Percentiles rank a stretch among this genome's conserved stretches.
phyloP scores from a whole-genome alignment of 2,113 vertebrate genomes.

The Lichenostomus cassidix region DNA sequence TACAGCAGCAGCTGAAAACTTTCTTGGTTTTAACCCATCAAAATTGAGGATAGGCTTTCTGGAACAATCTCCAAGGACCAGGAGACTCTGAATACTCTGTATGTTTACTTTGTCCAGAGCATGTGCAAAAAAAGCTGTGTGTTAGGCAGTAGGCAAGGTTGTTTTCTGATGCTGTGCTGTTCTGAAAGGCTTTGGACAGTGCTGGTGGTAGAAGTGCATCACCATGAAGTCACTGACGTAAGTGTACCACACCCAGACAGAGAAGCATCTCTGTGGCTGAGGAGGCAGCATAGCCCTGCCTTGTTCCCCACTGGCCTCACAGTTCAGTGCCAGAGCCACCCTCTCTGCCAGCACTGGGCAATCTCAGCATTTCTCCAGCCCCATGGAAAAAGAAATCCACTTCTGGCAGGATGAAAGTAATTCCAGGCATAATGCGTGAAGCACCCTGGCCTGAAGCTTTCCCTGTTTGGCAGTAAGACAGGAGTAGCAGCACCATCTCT shows the following conservation, averaged over 20 bases:
- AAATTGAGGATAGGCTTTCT: background rate
- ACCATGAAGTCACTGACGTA: background rate
- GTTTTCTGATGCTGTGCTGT: background rate
- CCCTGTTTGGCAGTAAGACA: background rate
- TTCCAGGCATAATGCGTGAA: background rate
- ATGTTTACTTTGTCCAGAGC: background rate
- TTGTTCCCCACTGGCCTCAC: background rate
- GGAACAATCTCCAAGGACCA: background rate
- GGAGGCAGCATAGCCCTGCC: background rate
- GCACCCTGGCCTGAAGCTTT: background rate
- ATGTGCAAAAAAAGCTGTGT: background rate
- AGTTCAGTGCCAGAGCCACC: rapidly evolving
- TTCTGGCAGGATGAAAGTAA: background rate
- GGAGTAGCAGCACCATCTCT: background rate
- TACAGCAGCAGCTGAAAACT: background rate
- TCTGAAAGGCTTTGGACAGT: background rate
- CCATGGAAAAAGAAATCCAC: background rate
- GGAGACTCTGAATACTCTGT: background rate
- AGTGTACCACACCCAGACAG: background rate
- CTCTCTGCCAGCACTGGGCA: rapidly evolving
- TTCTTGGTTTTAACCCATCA: background rate
- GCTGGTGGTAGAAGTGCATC: background rate
- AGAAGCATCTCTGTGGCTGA: background rate
- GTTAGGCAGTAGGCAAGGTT: background rate
- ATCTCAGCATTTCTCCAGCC: background rate